These are phyloP conservation scores for Platycercus adscitus DNA, from an alignment of 2,113 vertebrate species.

Conservation along the genomic window DNA sequence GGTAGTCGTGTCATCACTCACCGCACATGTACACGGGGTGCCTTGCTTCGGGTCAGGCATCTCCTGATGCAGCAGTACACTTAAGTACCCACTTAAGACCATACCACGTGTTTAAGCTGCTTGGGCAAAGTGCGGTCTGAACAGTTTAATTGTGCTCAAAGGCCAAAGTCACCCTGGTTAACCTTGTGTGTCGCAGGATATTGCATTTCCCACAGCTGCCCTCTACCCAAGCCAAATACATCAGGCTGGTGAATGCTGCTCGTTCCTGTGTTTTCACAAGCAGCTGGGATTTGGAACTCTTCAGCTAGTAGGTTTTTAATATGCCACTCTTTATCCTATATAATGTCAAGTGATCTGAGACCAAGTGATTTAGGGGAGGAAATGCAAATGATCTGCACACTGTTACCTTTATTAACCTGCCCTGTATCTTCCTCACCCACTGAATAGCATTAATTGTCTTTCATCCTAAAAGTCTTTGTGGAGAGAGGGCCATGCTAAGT, in stretches of 20 bases:
- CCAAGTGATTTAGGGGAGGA: not conserved
- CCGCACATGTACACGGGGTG: rapidly evolving
- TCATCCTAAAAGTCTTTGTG: not conserved
- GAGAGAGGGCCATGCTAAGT: not conserved
- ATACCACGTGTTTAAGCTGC: not conserved
- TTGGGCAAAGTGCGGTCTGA: rapidly evolving
- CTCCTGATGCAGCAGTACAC: not conserved
- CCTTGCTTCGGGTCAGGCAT: not conserved
- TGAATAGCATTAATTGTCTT: not conserved
- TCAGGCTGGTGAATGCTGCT: not conserved
- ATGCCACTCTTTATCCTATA: not conserved
- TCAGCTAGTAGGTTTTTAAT: not conserved
- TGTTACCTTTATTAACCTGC: not conserved
- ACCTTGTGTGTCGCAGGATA: rapidly evolving
- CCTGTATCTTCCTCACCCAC: not conserved
- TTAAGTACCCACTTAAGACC: not conserved
- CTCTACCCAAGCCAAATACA: not conserved
- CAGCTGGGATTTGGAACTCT: not conserved
- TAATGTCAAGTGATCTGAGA: not conserved
- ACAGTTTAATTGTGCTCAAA: rapidly evolving
- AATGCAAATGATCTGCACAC: not conserved
- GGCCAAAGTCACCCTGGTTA: not conserved
- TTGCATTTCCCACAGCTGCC: not conserved
- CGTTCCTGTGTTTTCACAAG: not conserved
- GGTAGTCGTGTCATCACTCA: rapidly evolving